These are phyloP conservation scores for Seira ritae DNA, from an alignment of 2,888 invertebrate species.

Conservation along the genomic window DNA sequence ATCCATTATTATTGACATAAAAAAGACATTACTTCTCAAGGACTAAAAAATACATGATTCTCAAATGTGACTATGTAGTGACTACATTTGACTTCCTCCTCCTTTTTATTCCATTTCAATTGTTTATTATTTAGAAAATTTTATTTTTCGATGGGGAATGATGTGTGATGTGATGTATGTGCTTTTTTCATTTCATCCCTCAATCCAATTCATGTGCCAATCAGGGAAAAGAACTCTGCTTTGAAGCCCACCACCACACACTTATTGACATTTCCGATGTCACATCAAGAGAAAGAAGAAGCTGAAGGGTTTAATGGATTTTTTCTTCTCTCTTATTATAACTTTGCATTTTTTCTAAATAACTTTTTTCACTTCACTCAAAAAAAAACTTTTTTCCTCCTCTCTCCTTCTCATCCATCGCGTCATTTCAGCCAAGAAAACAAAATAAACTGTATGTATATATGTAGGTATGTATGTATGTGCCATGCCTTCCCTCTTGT, in stretches of 20 bases:
- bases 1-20: conserved; percentile 59
- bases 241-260: background rate
- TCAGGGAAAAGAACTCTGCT: background rate
- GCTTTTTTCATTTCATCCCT: background rate
- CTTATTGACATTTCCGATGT: conserved; percentile 59
- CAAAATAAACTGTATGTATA: no score
- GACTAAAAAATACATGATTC: conserved; percentile 27
- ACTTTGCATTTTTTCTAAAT: conserved; percentile 22
- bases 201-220: background rate
- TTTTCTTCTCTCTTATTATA: conserved; percentile 27
- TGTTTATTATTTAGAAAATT: conserved; percentile 31
- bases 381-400: conserved; percentile 26
- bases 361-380: background rate
- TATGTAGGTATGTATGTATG: conserved; percentile 1
- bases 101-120: conserved; percentile 5
- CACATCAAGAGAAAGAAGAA: conserved; percentile 19
- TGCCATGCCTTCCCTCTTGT: background rate
- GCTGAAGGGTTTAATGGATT: conserved; percentile 63
- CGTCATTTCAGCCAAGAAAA: background rate
- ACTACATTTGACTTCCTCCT: conserved; percentile 39
- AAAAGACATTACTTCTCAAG: conserved; percentile 36
- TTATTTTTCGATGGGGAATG: background rate
- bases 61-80: conserved; percentile 47
- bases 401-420: conserved; percentile 23
- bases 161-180: background rate